Evolutionary conservation across 2,888 invertebrate genomes (phyloP).

Genomic region (Drosophila infuscata): DNA sequence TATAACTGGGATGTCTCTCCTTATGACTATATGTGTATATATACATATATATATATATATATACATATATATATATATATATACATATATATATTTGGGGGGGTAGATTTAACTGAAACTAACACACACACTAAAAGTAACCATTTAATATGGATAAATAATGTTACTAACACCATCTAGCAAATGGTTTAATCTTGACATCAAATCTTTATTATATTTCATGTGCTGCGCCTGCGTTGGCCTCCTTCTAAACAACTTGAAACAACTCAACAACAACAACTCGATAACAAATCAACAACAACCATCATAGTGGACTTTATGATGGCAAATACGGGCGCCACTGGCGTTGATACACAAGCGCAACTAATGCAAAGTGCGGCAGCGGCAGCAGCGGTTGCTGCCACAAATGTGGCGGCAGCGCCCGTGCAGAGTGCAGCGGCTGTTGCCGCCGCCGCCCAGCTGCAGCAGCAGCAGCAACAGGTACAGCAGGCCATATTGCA

Average conservation of each 20-base stretch:
- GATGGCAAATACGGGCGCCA: conserved; percentile 84
- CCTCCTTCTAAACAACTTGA: conserved; percentile 23
- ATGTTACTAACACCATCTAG: conserved; percentile 64
- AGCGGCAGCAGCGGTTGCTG: conserved; percentile 81
- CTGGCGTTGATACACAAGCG: conserved; percentile 80
- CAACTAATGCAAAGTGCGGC: conserved; percentile 80
- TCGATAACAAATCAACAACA: conserved; percentile 16
- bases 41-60: not conserved
- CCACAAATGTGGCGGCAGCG: conserved; percentile 75
- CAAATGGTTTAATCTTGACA: conserved; percentile 82
- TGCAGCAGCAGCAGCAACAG: conserved; percentile 82
- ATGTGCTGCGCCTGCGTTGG: conserved; percentile 71
- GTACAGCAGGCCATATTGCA: conserved; percentile 84
- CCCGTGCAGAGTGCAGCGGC: conserved; percentile 78
- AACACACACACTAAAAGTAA: conserved; percentile 8
- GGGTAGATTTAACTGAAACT: not conserved
- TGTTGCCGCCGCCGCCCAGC: conserved; percentile 80
- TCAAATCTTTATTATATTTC: conserved; percentile 58
- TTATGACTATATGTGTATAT: not conserved
- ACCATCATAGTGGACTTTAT: conserved; percentile 81
- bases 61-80: not conserved
- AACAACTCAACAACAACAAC: conserved; percentile 16
- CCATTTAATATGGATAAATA: not conserved
- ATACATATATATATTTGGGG: not conserved
- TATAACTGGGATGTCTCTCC: not conserved